Conservation (phyloP, 2,113 vertebrate genomes). For the Pseudorasbora parva region DNA sequence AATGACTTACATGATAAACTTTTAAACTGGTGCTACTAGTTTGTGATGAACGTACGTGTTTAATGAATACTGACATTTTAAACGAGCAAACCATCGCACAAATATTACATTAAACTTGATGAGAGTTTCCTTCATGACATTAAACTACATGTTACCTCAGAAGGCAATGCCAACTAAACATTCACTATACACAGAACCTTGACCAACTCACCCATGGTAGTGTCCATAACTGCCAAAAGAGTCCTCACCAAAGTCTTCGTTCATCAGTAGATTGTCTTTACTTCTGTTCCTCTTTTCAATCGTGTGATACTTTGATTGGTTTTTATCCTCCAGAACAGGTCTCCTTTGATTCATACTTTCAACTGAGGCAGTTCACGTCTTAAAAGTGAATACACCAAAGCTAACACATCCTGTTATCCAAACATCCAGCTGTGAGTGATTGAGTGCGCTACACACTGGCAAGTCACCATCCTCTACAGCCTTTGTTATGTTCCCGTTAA, state of each 20-base stretch:
- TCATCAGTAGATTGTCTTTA: slow-evolving; percentile 70
- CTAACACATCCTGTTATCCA: slow-evolving; percentile 45
- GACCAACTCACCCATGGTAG: slow-evolving; percentile 67
- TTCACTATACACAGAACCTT: neutral
- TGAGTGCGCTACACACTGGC: slow-evolving; percentile 39
- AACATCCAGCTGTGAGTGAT: slow-evolving; percentile 53
- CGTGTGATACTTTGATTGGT: slow-evolving; percentile 43
- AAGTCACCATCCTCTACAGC: slow-evolving; percentile 51
- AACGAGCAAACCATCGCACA: neutral
- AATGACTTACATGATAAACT: neutral
- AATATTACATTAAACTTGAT: neutral
- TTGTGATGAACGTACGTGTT: neutral
- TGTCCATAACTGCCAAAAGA: slow-evolving; percentile 66
- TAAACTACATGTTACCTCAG: neutral
- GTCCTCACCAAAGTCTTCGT: slow-evolving; percentile 73
- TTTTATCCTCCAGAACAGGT: slow-evolving; percentile 44
- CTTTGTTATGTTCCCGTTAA: slow-evolving; percentile 45
- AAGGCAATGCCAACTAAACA: neutral
- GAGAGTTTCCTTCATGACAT: neutral
- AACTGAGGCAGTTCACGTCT: slow-evolving; percentile 38
- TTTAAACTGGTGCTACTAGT: neutral
- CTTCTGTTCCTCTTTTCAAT: slow-evolving; percentile 66
- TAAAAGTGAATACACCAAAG: slow-evolving; percentile 1
- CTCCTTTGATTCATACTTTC: slow-evolving; percentile 72
- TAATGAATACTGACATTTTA: neutral